Evolutionary conservation across 2,113 vertebrate species (phyloP).

Genomic region (Callipepla californica): DNA sequence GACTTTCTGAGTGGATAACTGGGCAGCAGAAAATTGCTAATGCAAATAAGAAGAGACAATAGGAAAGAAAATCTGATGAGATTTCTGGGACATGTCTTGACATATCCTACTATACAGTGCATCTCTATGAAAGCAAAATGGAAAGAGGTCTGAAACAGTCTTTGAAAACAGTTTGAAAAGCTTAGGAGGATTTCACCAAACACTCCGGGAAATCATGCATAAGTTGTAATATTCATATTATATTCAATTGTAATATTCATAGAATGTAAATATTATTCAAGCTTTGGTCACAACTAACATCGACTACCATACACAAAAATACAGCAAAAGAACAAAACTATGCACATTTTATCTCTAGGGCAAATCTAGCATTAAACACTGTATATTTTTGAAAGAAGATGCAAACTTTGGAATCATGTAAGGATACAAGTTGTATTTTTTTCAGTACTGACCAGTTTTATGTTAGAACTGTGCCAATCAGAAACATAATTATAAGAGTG

Average conservation of each 20-base stretch:
- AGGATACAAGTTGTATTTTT: fast-evolving
- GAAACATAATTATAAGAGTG: neutral
- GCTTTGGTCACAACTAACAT: neutral
- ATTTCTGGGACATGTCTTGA: neutral
- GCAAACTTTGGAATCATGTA: fast-evolving
- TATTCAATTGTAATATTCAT: neutral
- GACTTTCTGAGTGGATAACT: neutral
- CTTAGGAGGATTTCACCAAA: neutral
- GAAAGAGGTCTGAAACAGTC: neutral
- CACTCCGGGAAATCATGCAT: neutral
- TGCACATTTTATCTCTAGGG: neutral
- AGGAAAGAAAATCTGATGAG: neutral
- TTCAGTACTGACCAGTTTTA: neutral
- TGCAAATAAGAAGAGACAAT: neutral
- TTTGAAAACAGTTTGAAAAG: neutral
- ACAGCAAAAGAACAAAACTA: neutral
- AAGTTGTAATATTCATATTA: neutral
- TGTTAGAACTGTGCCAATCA: neutral
- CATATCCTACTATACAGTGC: neutral
- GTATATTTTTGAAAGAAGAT: neutral
- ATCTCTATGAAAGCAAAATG: neutral
- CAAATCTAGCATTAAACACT: neutral
- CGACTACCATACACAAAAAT: neutral
- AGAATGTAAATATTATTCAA: neutral
- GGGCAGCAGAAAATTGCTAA: neutral